Base-by-base conservation (phyloP, 2,113 vertebrate genomes). In the Notarius lentiginosus region DNA sequence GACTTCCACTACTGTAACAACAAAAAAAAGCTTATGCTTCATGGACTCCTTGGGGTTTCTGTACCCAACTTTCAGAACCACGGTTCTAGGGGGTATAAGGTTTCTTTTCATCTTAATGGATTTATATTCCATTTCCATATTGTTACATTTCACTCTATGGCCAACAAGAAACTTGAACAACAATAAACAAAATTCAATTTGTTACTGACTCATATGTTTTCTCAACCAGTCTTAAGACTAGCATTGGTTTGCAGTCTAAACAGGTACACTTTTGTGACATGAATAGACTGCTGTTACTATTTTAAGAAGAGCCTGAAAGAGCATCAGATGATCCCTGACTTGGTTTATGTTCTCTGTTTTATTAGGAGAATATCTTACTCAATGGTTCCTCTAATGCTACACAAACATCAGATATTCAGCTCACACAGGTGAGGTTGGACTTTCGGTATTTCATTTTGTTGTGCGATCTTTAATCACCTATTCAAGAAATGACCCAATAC, bases 321-420 rank as follows among this genome's bases (percentile, higher is more conserved):
- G 5, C 22, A 20, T 82, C n/a, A n/a, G 34, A 17, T 65, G 7
- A 34, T 53, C 53, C 30, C 18, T 17, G 22, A 24, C 68, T 49
- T 65, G 65, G 17, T 66, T 49, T 83, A 47, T 55, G 4, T 27
- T 17, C 7, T 18, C 41, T 30, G n/a, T 86, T 56, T 80, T 86
- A 18, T 58, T 76, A 80, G 84, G 51, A 86, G 63, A 79, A 53
- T 58, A 24, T 14, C 7, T 80, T 86, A n/a, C 22, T 76, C 4
- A 18, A n/a, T 56, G 27, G 34, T 79, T 12, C 27, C 2, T 30
- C 63, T 27, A 34, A 20, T 55, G 51, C 49, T 4, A 41, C 75
- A 65, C 49, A 80, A 66, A 1, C 27, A 41, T 80, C 84, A 34
- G 49, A 3, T 70, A 58, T 18, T 30, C 76, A 56, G 55, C 20